Percentiles rank a stretch among this genome's conserved stretches.
phyloP scores from a whole-genome alignment of 1,140 invertebrate genomes.

The Lamellibrachia luymesi region DNA sequence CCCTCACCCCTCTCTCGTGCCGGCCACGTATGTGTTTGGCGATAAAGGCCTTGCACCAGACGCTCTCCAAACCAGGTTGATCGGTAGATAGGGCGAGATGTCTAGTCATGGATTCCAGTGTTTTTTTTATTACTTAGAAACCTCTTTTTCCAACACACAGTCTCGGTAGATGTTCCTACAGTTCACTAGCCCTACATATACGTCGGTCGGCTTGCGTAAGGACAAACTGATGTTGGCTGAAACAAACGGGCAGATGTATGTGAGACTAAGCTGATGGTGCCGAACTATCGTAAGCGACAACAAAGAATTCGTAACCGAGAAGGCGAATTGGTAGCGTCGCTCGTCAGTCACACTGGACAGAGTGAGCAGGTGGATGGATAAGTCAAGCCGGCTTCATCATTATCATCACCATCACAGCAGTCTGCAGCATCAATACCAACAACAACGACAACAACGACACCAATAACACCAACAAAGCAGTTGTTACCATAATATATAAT shows the following conservation, averaged over 20 bases:
- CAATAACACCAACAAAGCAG: not conserved
- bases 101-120: not conserved
- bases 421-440: not conserved
- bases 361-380: not conserved
- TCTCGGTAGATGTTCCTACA: not conserved
- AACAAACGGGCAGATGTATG: not conserved
- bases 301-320: not conserved
- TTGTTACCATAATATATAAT: not conserved
- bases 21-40: not conserved
- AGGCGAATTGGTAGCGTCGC: not conserved
- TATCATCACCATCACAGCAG: not conserved
- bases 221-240: not conserved
- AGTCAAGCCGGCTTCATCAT: not conserved
- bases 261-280: not conserved
- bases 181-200: too few relatives aligned
- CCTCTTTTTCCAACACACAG: not conserved
- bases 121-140: not conserved
- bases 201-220: not conserved
- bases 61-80: not conserved
- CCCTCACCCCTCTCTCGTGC: not conserved
- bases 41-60: not conserved
- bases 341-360: not conserved
- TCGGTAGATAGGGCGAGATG: not conserved
- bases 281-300: not conserved
- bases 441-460: not conserved